Base-by-base conservation (phyloP, 2,888 invertebrate genomes). In the Chorisops tibialis region DNA sequence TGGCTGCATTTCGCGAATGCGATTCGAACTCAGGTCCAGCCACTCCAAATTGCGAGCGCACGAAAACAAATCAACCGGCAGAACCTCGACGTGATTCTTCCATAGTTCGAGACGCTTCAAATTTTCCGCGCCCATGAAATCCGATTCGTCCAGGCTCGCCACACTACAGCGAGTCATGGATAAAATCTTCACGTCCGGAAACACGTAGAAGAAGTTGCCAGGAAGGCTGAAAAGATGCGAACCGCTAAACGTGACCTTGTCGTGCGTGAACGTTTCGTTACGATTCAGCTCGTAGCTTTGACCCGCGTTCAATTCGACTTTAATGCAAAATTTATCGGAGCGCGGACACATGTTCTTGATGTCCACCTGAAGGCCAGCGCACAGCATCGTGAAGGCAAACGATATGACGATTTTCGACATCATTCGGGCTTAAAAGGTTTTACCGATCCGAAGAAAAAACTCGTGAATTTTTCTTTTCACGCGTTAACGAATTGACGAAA, bases 311-410 rank as follows among this genome's bases (percentile, higher is more conserved):
- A 56, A 9, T 7, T 43, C 30, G 30, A 56, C 21, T 43, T 22
- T 43, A 4, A 56, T 30, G 30, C 56, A 56, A 18, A 56, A 56
- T 18, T 56, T 56, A 4, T 56, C 45, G 18, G 56, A 43, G 11
- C 43, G 56, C 35, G 56, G 56, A 7, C 56, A 56, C 43, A 56
- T 30, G n/a, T 56, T 56, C 24, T 56, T 56, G 24, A 43, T 43
- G 16, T 56, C 56, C 18, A 56, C 39, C 5, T 39, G 43, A 4
- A 56, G 35, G 0, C 56, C 56, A 30, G 24, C n/a, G 35, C 56
- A 56, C n/a, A 56, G 43, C 56, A 56, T 56, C 16, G 56, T 56
- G n/a, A 56, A 56, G 4, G 30, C 56, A 30, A 56, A 56, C 18
- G 56, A 56, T 16, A 56, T 19, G 9, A 56, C 45, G 14, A 56